Percentiles rank a stretch among this genome's conserved stretches.
phyloP scores from a whole-genome alignment of 2,797 vertebrate genomes.

The Zenarchopterus dispar region DNA sequence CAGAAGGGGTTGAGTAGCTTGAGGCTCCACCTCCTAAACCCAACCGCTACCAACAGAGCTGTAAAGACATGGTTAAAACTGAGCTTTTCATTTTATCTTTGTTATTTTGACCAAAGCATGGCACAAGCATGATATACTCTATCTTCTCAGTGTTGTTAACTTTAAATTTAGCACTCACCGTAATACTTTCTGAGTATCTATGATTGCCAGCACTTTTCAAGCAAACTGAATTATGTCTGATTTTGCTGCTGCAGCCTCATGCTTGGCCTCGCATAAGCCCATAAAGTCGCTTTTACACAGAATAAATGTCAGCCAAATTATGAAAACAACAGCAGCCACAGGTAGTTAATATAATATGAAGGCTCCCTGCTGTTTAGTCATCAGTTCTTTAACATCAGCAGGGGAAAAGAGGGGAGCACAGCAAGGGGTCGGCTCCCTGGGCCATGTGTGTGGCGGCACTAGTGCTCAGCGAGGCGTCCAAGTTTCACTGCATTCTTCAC shows the following conservation, averaged over 20 bases:
- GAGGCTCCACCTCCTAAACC: no score
- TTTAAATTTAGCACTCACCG: conserved; percentile 41
- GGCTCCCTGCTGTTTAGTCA: conserved; percentile 58
- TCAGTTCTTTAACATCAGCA: conserved; percentile 60
- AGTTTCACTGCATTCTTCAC: conserved; percentile 45
- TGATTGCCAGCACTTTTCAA: conserved; percentile 17
- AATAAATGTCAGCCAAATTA: conserved; percentile 65
- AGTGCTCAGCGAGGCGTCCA: conserved; percentile 50
- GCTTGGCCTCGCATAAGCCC: conserved; percentile 47
- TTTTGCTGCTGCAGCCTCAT: conserved; percentile 41
- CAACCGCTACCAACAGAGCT: no score
- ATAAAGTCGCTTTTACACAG: conserved; percentile 62
- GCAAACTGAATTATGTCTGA: conserved; percentile 52
- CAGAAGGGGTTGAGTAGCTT: no score
- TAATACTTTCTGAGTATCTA: conserved; percentile 35
- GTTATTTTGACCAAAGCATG: no score
- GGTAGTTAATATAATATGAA: conserved; percentile 58
- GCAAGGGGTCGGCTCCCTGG: conserved; percentile 32
- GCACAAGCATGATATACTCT: no score
- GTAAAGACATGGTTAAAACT: no score
- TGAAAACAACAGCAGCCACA: conserved; percentile 59
- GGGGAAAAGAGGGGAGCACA: conserved; percentile 19
- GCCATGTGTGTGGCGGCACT: conserved; percentile 67
- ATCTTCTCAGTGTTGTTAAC: conserved; percentile 31
- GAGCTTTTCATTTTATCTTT: no score